Percentiles rank a stretch among this genome's conserved stretches.
These are phyloP conservation scores for Oegoconia quadripuncta DNA, from an alignment of 2,888 invertebrate genomes.

Conservation along the genomic window DNA sequence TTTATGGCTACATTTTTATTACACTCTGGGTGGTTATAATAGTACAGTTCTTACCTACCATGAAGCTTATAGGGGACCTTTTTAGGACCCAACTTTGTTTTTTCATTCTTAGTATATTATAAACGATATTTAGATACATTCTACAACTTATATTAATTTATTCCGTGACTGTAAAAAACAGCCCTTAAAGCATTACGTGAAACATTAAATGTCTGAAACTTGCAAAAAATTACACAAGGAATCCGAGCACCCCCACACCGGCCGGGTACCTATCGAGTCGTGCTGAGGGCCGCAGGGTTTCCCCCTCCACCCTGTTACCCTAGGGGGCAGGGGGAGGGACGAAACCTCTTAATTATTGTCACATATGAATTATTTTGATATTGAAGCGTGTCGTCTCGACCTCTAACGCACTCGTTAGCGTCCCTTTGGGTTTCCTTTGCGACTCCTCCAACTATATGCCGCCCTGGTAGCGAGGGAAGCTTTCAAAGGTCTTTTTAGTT, in stretches of 20 bases:
- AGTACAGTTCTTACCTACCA: no score
- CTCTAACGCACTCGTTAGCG: conserved; percentile 28
- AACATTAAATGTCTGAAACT: no score
- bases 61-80: no score
- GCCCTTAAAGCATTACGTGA: no score
- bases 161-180: no score
- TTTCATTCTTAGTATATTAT: no score
- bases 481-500: neutral
- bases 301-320: conserved; percentile 33
- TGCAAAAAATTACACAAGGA: neutral
- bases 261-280: conserved; percentile 13
- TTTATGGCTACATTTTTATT: no score
- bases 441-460: conserved; percentile 15
- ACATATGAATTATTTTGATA: conserved; percentile 74
- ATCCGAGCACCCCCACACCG: neutral
- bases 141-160: no score
- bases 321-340: conserved; percentile 36
- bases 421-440: conserved; percentile 30
- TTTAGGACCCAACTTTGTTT: no score
- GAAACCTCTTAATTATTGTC: conserved; percentile 70
- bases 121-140: no score
- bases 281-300: conserved; percentile 40
- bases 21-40: no score
- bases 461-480: conserved; percentile 8
- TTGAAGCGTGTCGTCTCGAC: conserved; percentile 46